These are phyloP conservation scores for Melanerpes formicivorus DNA, from an alignment of 2,113 vertebrate species.

Conservation along the genomic window DNA sequence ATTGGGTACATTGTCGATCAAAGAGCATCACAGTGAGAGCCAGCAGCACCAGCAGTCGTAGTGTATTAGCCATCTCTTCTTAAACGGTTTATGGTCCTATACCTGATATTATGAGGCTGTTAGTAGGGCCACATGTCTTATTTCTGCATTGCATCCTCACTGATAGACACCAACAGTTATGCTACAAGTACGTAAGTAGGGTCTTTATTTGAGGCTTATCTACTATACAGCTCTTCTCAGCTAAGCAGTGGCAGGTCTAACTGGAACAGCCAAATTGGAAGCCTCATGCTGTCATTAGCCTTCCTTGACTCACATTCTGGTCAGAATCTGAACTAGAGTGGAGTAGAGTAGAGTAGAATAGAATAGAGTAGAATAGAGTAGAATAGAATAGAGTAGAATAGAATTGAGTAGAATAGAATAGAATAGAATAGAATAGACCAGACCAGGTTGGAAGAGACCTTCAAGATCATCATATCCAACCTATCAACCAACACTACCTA, in stretches of 20 bases:
- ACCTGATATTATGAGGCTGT: background rate
- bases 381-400: too few species aligned
- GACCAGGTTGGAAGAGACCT: too few species aligned
- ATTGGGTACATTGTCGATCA: background rate
- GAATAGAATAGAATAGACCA: too few species aligned
- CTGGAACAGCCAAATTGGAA: background rate
- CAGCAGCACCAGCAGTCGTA: background rate
- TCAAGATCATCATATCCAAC: too few species aligned
- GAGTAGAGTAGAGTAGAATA: too few species aligned
- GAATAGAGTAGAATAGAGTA: too few species aligned
- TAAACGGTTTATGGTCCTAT: background rate
- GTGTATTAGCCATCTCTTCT: background rate
- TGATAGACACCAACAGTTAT: background rate
- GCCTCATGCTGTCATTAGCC: background rate
- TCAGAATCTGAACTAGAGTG: background rate
- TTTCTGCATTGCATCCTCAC: background rate
- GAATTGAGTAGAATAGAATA: too few species aligned
- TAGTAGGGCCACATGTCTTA: background rate
- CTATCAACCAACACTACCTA: too few species aligned
- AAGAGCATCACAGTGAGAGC: background rate
- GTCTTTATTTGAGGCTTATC: background rate
- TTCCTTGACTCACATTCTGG: background rate
- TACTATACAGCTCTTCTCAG: background rate
- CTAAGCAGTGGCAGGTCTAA: background rate
- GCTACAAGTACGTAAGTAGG: background rate